Evolutionary conservation across 2,888 invertebrate genomes (phyloP).

Genomic region (Anorthoa munda): DNA sequence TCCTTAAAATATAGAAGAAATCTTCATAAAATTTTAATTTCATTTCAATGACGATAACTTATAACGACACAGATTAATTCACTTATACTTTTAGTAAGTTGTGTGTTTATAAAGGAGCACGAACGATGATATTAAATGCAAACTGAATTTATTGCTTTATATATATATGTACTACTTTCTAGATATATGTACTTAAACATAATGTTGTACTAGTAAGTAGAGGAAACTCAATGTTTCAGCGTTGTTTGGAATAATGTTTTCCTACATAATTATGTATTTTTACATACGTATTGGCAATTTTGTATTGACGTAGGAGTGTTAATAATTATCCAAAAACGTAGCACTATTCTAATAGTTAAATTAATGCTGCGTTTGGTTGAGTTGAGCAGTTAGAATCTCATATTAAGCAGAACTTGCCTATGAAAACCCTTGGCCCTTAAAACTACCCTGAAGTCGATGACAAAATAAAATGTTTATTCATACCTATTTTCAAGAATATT

Average conservation of each 20-base stretch:
- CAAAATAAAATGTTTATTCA: neutral
- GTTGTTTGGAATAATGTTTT: neutral
- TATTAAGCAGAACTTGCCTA: neutral
- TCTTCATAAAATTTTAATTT: slow-evolving; percentile 17
- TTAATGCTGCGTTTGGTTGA: no score
- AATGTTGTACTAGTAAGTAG: neutral
- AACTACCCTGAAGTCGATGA: neutral
- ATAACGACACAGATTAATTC: no score
- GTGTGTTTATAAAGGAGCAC: slow-evolving; percentile 48
- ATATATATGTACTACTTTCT: no score
- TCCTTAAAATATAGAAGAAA: slow-evolving; percentile 5
- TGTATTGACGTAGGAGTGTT: neutral
- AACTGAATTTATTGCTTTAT: slow-evolving; percentile 50
- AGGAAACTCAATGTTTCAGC: neutral
- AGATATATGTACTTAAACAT: no score
- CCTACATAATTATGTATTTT: neutral
- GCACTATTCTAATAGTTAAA: no score
- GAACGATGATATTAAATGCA: slow-evolving; percentile 52
- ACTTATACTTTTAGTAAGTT: slow-evolving; percentile 52
- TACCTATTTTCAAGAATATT: neutral
- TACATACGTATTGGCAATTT: neutral
- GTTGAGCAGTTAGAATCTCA: no score
- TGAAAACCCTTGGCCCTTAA: neutral
- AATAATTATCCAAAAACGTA: neutral
- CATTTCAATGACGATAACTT: no score